Evolutionary conservation across 2,113 vertebrate species (phyloP).

Genomic region (Tachuris rubrigastra): DNA sequence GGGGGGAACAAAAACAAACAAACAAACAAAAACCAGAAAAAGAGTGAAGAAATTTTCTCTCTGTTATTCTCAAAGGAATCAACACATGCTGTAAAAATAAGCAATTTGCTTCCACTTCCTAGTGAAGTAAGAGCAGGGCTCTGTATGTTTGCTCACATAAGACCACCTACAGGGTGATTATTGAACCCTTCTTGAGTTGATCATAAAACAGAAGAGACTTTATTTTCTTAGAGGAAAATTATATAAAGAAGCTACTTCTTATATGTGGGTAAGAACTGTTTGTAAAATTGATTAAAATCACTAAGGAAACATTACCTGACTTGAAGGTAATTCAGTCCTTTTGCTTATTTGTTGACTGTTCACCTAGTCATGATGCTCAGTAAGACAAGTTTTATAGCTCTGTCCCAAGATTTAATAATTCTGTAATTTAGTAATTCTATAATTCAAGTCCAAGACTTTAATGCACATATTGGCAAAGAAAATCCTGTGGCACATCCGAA

Average conservation of each 20-base stretch:
- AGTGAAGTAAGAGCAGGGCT: not conserved
- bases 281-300: slow-evolving; percentile 5
- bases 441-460: slow-evolving; percentile 62
- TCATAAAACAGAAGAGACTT: slow-evolving; percentile 1
- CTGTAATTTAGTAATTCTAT: slow-evolving; percentile 56
- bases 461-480: slow-evolving; percentile 60
- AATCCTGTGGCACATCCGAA: not conserved
- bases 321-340: slow-evolving; percentile 47
- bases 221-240: not conserved
- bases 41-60: not conserved
- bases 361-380: slow-evolving; percentile 23
- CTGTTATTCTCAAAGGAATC: not conserved
- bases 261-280: not conserved
- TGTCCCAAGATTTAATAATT: slow-evolving; percentile 51
- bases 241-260: not conserved
- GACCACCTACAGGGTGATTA: not conserved
- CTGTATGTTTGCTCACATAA: not conserved
- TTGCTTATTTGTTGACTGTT: slow-evolving; percentile 55
- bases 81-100: not conserved
- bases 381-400: slow-evolving; percentile 56
- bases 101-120: not conserved
- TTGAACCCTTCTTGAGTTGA: not conserved
- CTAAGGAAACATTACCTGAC: not conserved
- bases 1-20: not conserved
- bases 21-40: not conserved